Evolutionary conservation across 37 sponge, comb jelly and placozoan species (phyloP).

Genomic region (Diacarnus erythraeanus): DNA sequence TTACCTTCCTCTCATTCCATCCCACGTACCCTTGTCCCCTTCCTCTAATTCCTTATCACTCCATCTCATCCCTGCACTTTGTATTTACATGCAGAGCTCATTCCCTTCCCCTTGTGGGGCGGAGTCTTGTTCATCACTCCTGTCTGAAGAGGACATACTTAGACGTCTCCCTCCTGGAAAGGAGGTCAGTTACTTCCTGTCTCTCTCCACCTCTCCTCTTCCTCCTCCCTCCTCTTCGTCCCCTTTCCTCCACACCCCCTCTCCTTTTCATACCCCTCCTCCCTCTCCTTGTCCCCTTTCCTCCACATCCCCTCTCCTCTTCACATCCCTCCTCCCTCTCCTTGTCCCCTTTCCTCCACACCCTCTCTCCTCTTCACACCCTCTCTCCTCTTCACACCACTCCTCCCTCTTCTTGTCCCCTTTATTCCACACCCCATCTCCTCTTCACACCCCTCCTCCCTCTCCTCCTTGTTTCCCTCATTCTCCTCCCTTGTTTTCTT

Average conservation of each 20-base stretch:
- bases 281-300: conserved; percentile 1
- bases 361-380: conserved; percentile 37
- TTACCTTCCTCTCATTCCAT: no score
- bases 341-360: conserved; percentile 10
- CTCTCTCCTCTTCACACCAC: not conserved
- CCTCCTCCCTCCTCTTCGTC: not conserved
- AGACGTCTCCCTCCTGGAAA: conserved; percentile 20
- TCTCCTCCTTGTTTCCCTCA: conserved; percentile 21
- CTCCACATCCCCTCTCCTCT: not conserved
- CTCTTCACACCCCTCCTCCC: not conserved
- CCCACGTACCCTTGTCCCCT: no score
- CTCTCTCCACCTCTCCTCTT: not conserved
- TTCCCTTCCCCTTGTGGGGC: conserved; percentile 87
- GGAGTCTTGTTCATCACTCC: conserved; percentile 53
- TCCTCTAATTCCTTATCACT: no score
- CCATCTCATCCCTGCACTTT: no score
- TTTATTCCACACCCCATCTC: not conserved
- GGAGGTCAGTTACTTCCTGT: not conserved
- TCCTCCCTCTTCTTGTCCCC: not conserved
- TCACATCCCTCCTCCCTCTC: conserved; percentile 11
- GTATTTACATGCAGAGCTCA: conserved; percentile 71
- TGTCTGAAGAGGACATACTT: conserved; percentile 68
- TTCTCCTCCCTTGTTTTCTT: conserved; percentile 26
- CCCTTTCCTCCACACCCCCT: not conserved
- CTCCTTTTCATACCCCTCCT: not conserved